phyloP scores from a whole-genome alignment of 1,140 invertebrate species.

The Pseudomyrmex flavicornis region DNA sequence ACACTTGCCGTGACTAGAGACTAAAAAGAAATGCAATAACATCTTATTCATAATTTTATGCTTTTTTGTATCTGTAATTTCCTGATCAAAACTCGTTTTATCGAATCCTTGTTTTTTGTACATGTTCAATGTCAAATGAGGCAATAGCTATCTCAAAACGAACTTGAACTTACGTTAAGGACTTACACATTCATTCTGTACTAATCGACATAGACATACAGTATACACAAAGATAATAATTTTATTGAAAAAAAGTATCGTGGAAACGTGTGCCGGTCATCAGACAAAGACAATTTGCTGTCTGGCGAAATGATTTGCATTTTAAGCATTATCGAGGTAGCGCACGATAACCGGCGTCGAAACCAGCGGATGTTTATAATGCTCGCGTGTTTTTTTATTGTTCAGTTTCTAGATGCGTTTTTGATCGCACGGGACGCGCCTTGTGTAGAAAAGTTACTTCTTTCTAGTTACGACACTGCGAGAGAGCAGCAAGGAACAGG shows the following conservation, averaged over 20 bases:
- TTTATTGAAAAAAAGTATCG: conserved; percentile 15
- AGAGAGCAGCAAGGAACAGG: conserved; percentile 55
- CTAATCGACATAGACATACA: conserved; percentile 7
- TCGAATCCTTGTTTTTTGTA: too few species aligned
- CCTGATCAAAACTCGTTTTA: too few species aligned
- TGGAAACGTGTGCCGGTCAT: conserved; percentile 23
- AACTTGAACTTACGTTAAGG: too few species aligned
- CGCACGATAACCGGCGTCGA: background rate
- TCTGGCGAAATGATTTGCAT: conserved; percentile 31
- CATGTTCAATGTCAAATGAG: too few species aligned
- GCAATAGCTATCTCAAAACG: too few species aligned
- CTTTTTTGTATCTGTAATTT: too few species aligned
- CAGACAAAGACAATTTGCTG: conserved; percentile 22
- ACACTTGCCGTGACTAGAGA: too few species aligned
- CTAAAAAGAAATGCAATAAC: too few species aligned
- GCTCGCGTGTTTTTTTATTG: too few species aligned
- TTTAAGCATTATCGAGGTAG: conserved; percentile 12
- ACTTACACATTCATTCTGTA: background rate
- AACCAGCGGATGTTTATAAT: too few species aligned
- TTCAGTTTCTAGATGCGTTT: conserved; percentile 1
- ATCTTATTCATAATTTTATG: too few species aligned
- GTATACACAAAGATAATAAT: conserved; percentile 33
- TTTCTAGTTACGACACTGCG: conserved; percentile 54
- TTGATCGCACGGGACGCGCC: background rate
- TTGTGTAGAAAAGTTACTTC: background rate